Evolutionary conservation across 2,797 vertebrate genomes (phyloP).

Genomic region (Fratercula arctica): DNA sequence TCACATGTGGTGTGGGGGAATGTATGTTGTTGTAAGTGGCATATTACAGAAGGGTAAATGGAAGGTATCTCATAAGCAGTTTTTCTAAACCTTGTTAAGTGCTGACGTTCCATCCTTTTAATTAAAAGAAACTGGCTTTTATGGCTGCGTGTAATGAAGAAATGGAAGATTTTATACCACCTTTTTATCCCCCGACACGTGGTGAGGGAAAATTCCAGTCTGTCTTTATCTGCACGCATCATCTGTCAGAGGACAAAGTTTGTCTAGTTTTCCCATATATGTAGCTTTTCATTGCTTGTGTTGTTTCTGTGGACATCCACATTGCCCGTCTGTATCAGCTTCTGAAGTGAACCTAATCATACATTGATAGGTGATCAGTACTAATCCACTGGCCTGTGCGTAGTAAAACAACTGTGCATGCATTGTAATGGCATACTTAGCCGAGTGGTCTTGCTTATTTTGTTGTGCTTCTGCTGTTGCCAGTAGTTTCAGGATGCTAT

Average conservation of each 20-base stretch:
- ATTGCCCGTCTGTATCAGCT: neutral
- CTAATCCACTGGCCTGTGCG: constrained; percentile 10
- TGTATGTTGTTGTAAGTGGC: neutral
- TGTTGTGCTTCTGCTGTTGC: constrained; percentile 18
- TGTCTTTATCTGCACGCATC: neutral
- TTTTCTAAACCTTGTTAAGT: constrained; percentile 84
- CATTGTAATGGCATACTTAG: constrained; percentile 40
- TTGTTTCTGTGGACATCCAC: neutral
- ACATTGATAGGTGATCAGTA: neutral
- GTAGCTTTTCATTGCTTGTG: neutral
- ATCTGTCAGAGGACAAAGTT: constrained; percentile 15
- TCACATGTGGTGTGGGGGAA: neutral
- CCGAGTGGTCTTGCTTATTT: neutral
- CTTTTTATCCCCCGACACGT: constrained; percentile 58
- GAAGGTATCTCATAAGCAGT: neutral
- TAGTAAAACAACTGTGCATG: constrained; percentile 53
- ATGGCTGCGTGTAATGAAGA: constrained; percentile 77
- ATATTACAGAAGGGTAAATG: neutral
- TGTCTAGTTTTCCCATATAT: neutral
- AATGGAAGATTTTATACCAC: constrained; percentile 69
- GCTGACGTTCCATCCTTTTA: constrained; percentile 82
- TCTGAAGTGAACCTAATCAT: constrained; percentile 28
- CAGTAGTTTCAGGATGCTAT: neutral
- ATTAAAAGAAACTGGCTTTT: constrained; percentile 87
- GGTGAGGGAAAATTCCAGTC: constrained; percentile 1